Base-by-base conservation (phyloP, 2,113 vertebrate species). In the Circaetus gallicus region DNA sequence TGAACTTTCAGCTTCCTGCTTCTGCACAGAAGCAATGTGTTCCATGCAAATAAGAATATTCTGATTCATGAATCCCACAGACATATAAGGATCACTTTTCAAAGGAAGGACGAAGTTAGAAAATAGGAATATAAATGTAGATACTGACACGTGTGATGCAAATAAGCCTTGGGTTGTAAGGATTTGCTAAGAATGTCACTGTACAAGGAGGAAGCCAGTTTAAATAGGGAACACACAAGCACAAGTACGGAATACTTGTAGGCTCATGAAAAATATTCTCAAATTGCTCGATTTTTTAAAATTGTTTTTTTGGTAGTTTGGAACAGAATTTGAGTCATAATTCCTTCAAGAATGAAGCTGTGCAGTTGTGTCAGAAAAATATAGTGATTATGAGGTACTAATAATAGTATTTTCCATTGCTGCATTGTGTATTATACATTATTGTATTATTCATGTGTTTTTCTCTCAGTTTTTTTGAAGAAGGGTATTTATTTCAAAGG, bases 401-500 rank as follows among this genome's bases (percentile, higher is more conserved):
- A 76, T 94, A 91, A 72, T 43, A 69, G n/a, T 14, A 42, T 58
- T 90, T 94, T 94, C 87, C 18, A 40, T 66, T 83, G 38, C 62
- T 90, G 62, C 29, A 22, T 63, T 40, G 19, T 93, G 16, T 92
- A 31, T 80, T 59, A 22, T 81, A 32, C 58, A 32, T 89, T 95
- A 40, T 50, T 93, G 61, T 90, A 83, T 89, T 90, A 92, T 96
- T 86, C 77, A 89, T 97, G 89, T 73, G 20, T 63, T 95, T 94
- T 93, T 70, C 76, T 52, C 47, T 22, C 62, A 1, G 0, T 34
- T 66, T 85, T 92, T 76, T 86, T 91, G 32, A 91, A 85, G 67
- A 73, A 36, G 71, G 5, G 19, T 78, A 25, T 93, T 81, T 93
- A 45, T 97, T 95, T 95, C 85, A 90, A 89, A 94, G 65, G 47